Conservation (phyloP, 92 coral and sea anemone genomes). For the Umimayanthus chanpuru region DNA sequence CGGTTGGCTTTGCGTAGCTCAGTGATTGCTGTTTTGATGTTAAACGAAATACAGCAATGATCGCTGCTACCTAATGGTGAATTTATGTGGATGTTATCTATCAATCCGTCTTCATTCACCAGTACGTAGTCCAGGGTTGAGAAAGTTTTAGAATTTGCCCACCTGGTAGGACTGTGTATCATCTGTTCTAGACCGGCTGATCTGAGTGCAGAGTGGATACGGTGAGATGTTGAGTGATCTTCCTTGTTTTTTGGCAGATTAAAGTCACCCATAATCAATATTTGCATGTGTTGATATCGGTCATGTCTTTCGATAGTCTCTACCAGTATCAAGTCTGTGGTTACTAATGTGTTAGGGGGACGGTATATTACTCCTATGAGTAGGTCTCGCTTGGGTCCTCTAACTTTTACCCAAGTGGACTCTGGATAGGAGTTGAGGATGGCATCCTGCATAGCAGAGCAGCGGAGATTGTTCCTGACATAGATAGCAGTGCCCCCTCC, state of each 20-base stretch:
- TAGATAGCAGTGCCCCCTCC: too few species aligned
- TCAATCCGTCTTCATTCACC: neutral
- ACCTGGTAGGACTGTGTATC: neutral
- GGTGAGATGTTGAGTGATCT: neutral
- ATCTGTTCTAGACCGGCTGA: neutral
- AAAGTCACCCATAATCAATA: too few species aligned
- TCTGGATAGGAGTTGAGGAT: too few species aligned
- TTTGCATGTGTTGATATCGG: too few species aligned
- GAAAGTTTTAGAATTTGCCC: too few species aligned
- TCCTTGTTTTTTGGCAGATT: neutral
- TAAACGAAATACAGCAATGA: neutral
- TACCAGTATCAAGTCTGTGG: neutral
- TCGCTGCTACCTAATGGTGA: neutral
- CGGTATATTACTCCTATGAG: too few species aligned
- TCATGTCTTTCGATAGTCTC: neutral
- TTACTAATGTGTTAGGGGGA: neutral
- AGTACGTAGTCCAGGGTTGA: neutral
- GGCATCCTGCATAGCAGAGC: too few species aligned
- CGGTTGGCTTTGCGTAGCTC: neutral
- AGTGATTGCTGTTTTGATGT: neutral
- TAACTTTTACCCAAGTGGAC: neutral
- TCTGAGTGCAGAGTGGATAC: neutral
- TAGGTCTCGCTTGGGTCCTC: neutral
- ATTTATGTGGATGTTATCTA: neutral
- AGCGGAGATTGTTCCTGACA: too few species aligned